Percentiles rank a stretch among this genome's conserved stretches.
Evolutionary conservation across 2,113 vertebrate genomes (phyloP).

Genomic region (Phodopus roborovskii): DNA sequence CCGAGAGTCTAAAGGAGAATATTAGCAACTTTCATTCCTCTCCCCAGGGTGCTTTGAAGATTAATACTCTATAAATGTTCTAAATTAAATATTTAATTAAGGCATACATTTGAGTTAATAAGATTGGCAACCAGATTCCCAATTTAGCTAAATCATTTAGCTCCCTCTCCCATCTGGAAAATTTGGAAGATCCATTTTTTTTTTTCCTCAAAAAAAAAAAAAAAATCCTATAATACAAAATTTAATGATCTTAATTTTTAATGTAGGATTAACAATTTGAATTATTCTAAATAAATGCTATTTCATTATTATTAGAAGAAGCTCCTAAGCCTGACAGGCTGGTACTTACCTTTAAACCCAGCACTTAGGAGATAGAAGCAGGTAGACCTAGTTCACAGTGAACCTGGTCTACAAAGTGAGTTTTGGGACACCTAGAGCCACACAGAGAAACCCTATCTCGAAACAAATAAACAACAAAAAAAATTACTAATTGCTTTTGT

Average conservation of each 20-base stretch:
- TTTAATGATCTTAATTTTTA: slow-evolving; percentile 34
- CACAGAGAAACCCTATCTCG: background rate
- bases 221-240: slow-evolving; percentile 32
- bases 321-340: background rate
- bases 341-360: background rate
- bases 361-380: background rate
- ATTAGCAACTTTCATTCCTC: slow-evolving; percentile 24
- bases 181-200: background rate
- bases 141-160: slow-evolving; percentile 57
- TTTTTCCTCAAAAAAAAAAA: slow-evolving; percentile 39
- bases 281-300: slow-evolving; percentile 28
- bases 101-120: slow-evolving; percentile 62
- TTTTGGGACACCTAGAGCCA: background rate
- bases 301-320: slow-evolving; percentile 35
- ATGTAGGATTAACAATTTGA: background rate
- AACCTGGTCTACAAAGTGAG: background rate
- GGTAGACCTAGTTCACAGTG: background rate
- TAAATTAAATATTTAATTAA: slow-evolving; percentile 75
- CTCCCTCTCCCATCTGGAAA: background rate
- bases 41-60: slow-evolving; percentile 42
- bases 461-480: background rate
- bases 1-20: slow-evolving; percentile 4
- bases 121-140: slow-evolving; percentile 35
- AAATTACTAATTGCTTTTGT: background rate
- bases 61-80: slow-evolving; percentile 58